A percentile compares a stretch with the other conserved stretches of the same genome.
phyloP scores from a whole-genome alignment of 2,113 vertebrate genomes.

The Sardina pilchardus region DNA sequence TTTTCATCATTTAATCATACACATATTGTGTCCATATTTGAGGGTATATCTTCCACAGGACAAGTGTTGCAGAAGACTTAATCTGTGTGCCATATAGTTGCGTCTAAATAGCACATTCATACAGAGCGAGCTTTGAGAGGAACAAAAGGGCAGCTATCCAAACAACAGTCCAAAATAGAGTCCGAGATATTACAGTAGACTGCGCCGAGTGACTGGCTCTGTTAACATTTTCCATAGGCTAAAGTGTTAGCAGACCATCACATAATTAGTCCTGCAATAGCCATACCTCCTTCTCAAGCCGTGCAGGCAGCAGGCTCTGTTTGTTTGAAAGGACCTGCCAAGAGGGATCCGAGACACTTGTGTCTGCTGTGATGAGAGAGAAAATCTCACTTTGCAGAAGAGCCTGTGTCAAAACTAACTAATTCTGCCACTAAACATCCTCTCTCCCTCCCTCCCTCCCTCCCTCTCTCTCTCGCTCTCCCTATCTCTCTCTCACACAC shows the following conservation, averaged over 20 bases:
- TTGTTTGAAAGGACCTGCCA: slow-evolving; percentile 44
- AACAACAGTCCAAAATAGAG: slow-evolving; percentile 3
- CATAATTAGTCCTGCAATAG: slow-evolving; percentile 65
- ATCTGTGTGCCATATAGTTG: not conserved
- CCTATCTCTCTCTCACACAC: too few relatives aligned
- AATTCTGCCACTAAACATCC: not conserved
- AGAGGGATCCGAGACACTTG: slow-evolving; percentile 38
- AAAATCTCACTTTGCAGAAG: slow-evolving; percentile 37
- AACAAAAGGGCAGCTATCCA: slow-evolving; percentile 8
- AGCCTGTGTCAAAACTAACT: slow-evolving; percentile 24
- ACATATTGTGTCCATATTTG: too few relatives aligned
- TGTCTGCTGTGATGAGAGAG: slow-evolving; percentile 7
- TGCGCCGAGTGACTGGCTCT: slow-evolving; percentile 53
- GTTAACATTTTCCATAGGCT: slow-evolving; percentile 66
- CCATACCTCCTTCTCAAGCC: slow-evolving; percentile 56
- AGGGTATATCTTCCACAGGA: not conserved
- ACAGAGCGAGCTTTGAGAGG: not conserved
- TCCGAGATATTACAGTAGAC: slow-evolving; percentile 52
- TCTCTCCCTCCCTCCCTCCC: not conserved
- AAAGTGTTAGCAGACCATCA: slow-evolving; percentile 74
- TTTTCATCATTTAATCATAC: not conserved
- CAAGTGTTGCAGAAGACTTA: not conserved
- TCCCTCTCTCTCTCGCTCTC: slow-evolving; percentile 1
- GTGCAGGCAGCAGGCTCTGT: slow-evolving; percentile 55
- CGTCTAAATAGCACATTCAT: not conserved